phyloP scores from a whole-genome alignment of 2,113 vertebrate species.

The Stictonetta naevosa region DNA sequence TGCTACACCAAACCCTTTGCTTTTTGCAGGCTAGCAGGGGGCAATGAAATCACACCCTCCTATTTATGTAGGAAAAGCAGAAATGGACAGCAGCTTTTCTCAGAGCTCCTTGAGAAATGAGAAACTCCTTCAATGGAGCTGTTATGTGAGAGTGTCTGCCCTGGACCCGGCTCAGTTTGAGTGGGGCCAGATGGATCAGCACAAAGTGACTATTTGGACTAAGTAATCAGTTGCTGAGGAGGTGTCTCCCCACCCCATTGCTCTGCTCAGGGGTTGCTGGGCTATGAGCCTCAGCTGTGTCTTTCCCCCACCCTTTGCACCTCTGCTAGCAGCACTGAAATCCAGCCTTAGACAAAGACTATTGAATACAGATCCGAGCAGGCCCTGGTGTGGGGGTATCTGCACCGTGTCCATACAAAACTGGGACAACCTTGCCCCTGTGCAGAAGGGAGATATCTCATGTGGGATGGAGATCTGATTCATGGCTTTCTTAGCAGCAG shows the following conservation, averaged over 20 bases:
- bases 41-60: neutral
- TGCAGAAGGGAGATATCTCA: neutral
- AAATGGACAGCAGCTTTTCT: neutral
- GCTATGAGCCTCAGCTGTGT: neutral
- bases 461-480: neutral
- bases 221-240: neutral
- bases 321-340: neutral
- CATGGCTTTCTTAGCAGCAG: neutral
- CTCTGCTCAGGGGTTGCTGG: neutral
- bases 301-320: neutral
- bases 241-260: neutral
- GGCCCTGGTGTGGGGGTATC: neutral
- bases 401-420: no score
- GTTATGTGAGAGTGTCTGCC: neutral
- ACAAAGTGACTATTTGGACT: neutral
- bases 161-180: neutral
- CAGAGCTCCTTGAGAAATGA: neutral
- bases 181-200: neutral
- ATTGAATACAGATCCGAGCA: neutral
- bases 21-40: neutral
- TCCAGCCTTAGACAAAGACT: neutral
- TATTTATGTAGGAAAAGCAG: neutral
- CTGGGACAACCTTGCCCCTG: neutral
- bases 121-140: neutral
- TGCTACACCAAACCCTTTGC: neutral